These are phyloP conservation scores for Sorex araneus DNA, from an alignment of 2,113 vertebrate species.

Conservation along the genomic window DNA sequence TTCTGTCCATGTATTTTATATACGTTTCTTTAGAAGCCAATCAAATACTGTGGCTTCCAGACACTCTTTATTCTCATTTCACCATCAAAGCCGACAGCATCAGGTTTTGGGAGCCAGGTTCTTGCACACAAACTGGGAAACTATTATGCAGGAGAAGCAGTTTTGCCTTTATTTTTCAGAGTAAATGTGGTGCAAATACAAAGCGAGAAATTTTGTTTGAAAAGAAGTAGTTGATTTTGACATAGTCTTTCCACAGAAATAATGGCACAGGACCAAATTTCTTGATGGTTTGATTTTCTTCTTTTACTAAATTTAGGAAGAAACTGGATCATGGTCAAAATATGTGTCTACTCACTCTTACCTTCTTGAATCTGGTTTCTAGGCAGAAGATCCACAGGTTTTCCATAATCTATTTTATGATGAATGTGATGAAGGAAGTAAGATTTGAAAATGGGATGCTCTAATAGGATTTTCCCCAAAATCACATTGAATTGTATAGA, in stretches of 20 bases:
- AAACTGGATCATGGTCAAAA: neutral
- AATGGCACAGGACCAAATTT: neutral
- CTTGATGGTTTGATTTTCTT: too few species aligned
- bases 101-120: neutral
- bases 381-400: neutral
- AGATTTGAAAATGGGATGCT: neutral
- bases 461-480: neutral
- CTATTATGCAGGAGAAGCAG: neutral
- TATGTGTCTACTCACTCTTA: neutral
- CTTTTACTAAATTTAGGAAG: constrained; percentile 14
- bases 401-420: neutral
- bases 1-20: neutral
- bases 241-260: neutral
- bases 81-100: neutral
- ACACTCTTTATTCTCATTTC: neutral
- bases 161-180: neutral
- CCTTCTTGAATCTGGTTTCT: constrained; percentile 18
- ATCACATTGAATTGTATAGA: neutral
- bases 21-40: constrained; percentile 13
- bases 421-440: neutral
- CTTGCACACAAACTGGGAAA: neutral
- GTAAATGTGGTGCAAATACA: neutral
- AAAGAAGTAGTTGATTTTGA: neutral
- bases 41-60: neutral
- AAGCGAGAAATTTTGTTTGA: neutral